Evolutionary conservation across 2,888 invertebrate genomes (phyloP).

Genomic region (Drosophila merina): DNA sequence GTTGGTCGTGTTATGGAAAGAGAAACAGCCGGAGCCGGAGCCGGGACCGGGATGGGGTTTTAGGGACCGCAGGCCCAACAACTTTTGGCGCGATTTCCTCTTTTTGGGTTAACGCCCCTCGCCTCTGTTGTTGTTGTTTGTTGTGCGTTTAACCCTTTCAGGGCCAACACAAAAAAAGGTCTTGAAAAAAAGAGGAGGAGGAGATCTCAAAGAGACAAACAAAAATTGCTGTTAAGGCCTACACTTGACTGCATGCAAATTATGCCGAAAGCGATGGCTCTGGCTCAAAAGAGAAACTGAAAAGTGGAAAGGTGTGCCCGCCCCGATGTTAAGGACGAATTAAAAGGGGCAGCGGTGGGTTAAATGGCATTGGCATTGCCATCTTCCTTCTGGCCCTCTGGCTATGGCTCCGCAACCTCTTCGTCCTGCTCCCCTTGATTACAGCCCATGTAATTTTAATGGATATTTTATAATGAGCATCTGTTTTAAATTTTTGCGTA

Average conservation of each 20-base stretch:
- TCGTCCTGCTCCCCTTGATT: conserved; percentile 23
- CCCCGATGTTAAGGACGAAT: conserved; percentile 18
- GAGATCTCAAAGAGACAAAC: conserved; percentile 32
- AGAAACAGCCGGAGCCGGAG: background rate
- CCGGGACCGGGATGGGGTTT: background rate
- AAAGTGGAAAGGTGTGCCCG: conserved; percentile 9
- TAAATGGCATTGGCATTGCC: conserved; percentile 6
- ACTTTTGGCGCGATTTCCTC: conserved; percentile 57
- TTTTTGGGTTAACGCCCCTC: conserved; percentile 47
- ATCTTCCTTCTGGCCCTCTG: conserved; percentile 32
- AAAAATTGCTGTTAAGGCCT: conserved; percentile 61
- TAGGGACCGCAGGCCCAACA: conserved; percentile 41
- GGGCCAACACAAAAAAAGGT: conserved; percentile 51
- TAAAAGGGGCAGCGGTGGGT: conserved; percentile 1
- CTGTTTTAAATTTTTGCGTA: conserved; percentile 65
- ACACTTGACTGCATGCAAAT: conserved; percentile 71
- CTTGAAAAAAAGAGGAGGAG: background rate
- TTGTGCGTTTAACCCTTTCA: conserved; percentile 68
- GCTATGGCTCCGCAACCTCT: conserved; percentile 5
- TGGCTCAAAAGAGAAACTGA: conserved; percentile 42
- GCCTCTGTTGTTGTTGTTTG: conserved; percentile 4
- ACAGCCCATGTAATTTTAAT: conserved; percentile 74
- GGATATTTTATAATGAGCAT: conserved; percentile 77
- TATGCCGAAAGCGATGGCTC: conserved; percentile 65
- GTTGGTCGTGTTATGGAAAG: conserved; percentile 47